Evolutionary conservation across 2,113 vertebrate genomes (phyloP).

Genomic region (Epinephelus moara): DNA sequence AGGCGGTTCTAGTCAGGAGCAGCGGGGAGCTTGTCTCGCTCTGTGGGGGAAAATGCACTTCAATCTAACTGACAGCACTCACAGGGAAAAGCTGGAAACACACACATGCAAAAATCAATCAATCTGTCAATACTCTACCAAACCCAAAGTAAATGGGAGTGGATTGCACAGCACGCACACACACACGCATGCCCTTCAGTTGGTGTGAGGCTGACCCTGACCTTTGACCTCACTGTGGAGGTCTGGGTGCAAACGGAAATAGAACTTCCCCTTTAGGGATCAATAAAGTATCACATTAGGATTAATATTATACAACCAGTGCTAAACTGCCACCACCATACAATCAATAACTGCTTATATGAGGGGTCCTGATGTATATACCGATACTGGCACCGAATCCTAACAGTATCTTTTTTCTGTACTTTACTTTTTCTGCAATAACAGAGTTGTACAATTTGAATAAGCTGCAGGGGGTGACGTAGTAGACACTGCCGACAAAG

Average conservation of each 20-base stretch:
- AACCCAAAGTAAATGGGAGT: conserved; percentile 5
- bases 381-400: no score
- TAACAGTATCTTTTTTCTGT: no score
- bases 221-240: conserved; percentile 26
- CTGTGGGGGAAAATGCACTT: conserved; percentile 27
- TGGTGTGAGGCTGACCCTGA: conserved; percentile 10
- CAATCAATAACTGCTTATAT: conserved; percentile 5
- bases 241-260: not conserved
- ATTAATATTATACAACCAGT: not conserved
- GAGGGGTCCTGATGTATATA: not conserved
- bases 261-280: conserved; percentile 27
- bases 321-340: not conserved
- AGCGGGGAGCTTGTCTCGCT: conserved; percentile 40
- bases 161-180: not conserved
- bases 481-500: no score
- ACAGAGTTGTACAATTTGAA: no score
- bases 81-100: not conserved
- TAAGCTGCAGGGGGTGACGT: no score
- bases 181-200: not conserved
- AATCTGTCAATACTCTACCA: conserved; percentile 21
- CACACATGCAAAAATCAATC: conserved; percentile 29
- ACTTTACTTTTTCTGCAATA: no score
- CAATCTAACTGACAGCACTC: conserved; percentile 37
- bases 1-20: conserved; percentile 23
- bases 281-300: conserved; percentile 38